phyloP scores from a whole-genome alignment of 2,113 vertebrate genomes.

The Hippocampus comes region DNA sequence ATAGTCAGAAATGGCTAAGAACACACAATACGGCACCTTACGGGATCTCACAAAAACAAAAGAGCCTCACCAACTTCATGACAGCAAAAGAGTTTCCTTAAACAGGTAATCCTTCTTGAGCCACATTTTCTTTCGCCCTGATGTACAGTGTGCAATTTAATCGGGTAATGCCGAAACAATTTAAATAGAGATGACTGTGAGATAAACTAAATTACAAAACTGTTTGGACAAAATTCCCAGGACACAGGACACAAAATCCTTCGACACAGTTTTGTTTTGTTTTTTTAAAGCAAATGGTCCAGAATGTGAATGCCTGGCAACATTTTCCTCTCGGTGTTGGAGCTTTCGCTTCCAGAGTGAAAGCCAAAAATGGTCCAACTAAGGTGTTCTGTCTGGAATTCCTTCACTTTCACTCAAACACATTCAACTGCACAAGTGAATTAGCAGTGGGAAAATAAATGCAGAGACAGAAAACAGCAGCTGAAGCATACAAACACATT shows the following conservation, averaged over 20 bases:
- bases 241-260: neutral
- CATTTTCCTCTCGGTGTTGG: neutral
- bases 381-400: slow-evolving; percentile 3
- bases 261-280: too few species aligned
- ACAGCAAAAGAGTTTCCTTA: too few species aligned
- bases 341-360: neutral
- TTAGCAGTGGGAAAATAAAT: slow-evolving; percentile 6
- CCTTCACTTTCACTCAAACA: neutral
- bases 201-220: too few species aligned
- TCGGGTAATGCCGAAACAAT: too few species aligned
- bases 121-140: too few species aligned
- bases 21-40: neutral
- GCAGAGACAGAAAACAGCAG: slow-evolving; percentile 12
- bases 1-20: slow-evolving; percentile 1
- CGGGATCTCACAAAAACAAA: neutral
- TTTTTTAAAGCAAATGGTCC: neutral
- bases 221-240: neutral
- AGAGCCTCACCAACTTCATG: neutral
- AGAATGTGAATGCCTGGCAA: neutral
- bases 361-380: slow-evolving; percentile 2
- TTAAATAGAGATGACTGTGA: too few species aligned
- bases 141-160: too few species aligned
- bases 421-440: slow-evolving; percentile 21
- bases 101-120: too few species aligned
- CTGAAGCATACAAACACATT: slow-evolving; percentile 36